Base-by-base conservation (phyloP, 2,888 invertebrate genomes). In the Hirtodrosophila cameraria region DNA sequence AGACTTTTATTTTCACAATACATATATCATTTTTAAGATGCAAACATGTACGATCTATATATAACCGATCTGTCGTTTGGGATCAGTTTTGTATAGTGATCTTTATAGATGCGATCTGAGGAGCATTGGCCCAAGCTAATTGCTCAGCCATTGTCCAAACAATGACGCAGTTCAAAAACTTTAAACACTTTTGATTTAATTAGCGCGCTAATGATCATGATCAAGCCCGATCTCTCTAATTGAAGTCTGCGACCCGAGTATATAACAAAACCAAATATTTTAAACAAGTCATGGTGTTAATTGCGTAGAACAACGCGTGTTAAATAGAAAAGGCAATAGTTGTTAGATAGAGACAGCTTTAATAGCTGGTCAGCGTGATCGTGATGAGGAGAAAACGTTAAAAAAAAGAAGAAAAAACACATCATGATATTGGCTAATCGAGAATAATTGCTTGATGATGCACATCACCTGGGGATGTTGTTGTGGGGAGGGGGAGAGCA, bases 141-240 rank as follows among this genome's bases (percentile, higher is more conserved):
- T 83, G 78, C 73, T 70, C 52, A 81, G 75, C 78, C 71, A 61
- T 84, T 82, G 85, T 82, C 67, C 79, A 84, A 82, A 82, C 77
- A 82, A 82, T 82, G 81, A 82, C 82, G 61, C 30, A 46, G 79
- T 64, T 39, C 50, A 55, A 78, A 38, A 60, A 57, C 61, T 64
- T 57, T 62, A 58, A 41, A 62, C 67, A 75, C 64, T 70, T n/a
- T n/a, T 63, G 73, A 75, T 85, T 85, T 79, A 85, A 82, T 82
- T 82, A 82, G 82, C 76, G 68, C 67, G 53, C 82, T 82, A 81
- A 81, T 84, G 79, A 79, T 60, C 65, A 36, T n/a, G n/a, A n/a
- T n/a, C n/a, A 18, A 53, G n/a, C n/a, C 20, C 43, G 53, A 70
- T 57, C 45, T 57, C 75, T 75, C 65, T 77, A 65, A 78, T 78